phyloP scores from a whole-genome alignment of 1,140 invertebrate genomes.

The Ceratitis capitata region DNA sequence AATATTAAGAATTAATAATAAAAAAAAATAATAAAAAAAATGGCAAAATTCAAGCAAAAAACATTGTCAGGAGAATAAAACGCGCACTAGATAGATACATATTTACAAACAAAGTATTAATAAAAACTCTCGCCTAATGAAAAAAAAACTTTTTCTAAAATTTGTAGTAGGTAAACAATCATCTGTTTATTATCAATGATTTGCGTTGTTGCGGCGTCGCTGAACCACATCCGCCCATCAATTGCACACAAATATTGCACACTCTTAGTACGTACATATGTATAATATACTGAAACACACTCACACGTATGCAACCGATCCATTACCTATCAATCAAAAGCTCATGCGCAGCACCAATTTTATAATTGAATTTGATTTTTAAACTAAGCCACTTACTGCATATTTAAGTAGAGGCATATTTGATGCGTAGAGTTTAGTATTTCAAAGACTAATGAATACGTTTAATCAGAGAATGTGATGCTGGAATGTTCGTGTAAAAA shows the following conservation, averaged over 20 bases:
- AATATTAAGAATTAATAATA: not conserved
- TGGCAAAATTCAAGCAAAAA: not conserved
- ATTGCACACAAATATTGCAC: not conserved
- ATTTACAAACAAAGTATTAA: not conserved
- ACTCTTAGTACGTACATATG: not conserved
- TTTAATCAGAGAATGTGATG: too few relatives aligned
- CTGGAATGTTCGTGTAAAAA: too few relatives aligned
- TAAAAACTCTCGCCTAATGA: not conserved
- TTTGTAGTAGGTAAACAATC: not conserved
- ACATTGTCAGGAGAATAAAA: not conserved
- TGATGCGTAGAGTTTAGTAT: not conserved
- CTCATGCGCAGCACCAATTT: not conserved
- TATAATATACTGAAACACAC: not conserved
- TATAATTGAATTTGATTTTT: not conserved
- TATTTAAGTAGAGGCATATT: not conserved
- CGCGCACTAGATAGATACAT: not conserved
- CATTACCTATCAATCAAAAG: not conserved
- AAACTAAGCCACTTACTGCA: not conserved
- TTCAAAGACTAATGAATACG: not conserved
- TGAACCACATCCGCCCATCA: slow-evolving; percentile 1
- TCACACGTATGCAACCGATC: not conserved
- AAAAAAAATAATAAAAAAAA: not conserved
- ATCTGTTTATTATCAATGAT: not conserved
- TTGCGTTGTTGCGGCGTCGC: not conserved
- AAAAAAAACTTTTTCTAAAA: not conserved